These are phyloP conservation scores for Erinaceus europaeus DNA, from an alignment of 2,113 vertebrate species.

Conservation along the genomic window DNA sequence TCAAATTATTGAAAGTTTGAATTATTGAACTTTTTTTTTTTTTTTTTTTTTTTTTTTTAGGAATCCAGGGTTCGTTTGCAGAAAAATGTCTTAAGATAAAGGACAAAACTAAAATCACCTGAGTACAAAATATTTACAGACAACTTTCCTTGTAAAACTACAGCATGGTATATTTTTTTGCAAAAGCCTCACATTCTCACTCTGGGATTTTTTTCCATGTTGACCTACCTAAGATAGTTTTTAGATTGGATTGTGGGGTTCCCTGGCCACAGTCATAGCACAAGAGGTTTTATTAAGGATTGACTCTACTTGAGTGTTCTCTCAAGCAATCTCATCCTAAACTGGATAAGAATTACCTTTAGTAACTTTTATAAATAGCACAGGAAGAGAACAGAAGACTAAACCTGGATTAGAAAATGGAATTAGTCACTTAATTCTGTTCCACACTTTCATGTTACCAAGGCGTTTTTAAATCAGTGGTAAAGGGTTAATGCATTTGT, in stretches of 20 bases:
- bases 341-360: too few species aligned
- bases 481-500: not conserved
- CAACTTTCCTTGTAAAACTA: not conserved
- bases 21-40: not conserved
- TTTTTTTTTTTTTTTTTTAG: not conserved
- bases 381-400: not conserved
- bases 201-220: too few species aligned
- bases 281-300: not conserved
- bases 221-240: not conserved
- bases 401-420: not conserved
- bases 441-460: not conserved
- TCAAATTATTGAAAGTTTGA: too few species aligned
- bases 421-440: not conserved
- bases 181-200: not conserved
- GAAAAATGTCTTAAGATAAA: not conserved
- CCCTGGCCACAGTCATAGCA: not conserved
- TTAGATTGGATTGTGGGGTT: not conserved
- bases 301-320: too few species aligned
- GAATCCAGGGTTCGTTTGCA: not conserved
- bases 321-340: too few species aligned
- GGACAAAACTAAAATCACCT: not conserved
- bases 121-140: not conserved
- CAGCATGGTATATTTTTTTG: not conserved
- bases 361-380: not conserved
- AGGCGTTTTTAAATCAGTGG: not conserved